Conservation (phyloP, 2,113 vertebrate species). For the Scomber japonicus region DNA sequence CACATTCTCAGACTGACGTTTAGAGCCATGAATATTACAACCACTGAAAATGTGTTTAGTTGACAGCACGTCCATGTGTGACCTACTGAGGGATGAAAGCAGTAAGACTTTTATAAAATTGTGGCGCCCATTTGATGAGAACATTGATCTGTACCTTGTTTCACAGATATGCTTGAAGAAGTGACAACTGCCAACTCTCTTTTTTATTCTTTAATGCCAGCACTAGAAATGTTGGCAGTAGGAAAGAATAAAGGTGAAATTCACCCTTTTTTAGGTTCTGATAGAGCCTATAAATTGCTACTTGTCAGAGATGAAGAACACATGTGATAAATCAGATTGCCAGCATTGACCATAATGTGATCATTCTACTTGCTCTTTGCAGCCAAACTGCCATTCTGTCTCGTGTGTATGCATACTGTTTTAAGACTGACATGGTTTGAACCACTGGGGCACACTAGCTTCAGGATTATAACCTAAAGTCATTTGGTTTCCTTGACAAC, state of each 20-base stretch:
- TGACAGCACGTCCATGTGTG: conserved; percentile 41
- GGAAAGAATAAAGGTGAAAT: conserved; percentile 21
- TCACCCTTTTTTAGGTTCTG: not conserved
- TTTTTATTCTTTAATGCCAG: conserved; percentile 37
- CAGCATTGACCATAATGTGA: not conserved
- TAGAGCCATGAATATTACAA: conserved; percentile 48
- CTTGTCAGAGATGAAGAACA: conserved; percentile 34
- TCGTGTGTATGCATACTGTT: not conserved
- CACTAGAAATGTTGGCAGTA: not conserved
- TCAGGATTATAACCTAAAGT: conserved; percentile 43
- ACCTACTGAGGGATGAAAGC: conserved; percentile 31
- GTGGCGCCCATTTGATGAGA: conserved; percentile 51
- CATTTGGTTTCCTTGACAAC: conserved; percentile 57
- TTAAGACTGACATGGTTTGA: conserved; percentile 35
- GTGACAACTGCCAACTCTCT: conserved; percentile 36
- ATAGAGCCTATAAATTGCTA: conserved; percentile 11
- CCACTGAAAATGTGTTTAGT: conserved; percentile 38
- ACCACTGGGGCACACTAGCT: conserved; percentile 16
- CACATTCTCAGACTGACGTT: conserved; percentile 37
- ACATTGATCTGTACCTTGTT: conserved; percentile 61
- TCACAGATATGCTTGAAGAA: conserved; percentile 38
- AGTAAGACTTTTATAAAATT: conserved; percentile 32
- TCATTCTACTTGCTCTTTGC: conserved; percentile 4
- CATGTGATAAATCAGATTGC: conserved; percentile 20
- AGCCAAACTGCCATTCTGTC: conserved; percentile 1